phyloP scores from a whole-genome alignment of 2,113 vertebrate genomes.

The Ophthalmolycus amberensis region DNA sequence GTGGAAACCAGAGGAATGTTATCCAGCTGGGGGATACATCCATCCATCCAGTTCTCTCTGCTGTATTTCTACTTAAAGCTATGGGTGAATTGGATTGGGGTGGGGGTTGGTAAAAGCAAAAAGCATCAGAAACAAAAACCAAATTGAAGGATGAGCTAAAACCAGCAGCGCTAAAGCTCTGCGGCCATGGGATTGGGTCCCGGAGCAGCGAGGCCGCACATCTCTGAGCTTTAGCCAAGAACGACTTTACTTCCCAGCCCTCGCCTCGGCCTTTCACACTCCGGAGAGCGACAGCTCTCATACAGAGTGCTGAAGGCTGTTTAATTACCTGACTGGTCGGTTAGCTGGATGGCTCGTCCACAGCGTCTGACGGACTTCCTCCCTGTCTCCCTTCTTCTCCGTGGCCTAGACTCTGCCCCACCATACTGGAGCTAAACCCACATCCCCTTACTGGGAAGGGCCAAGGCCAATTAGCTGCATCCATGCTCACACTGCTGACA shows the following conservation, averaged over 20 bases:
- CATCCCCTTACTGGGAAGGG: constrained; percentile 67
- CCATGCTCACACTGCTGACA: constrained; percentile 60
- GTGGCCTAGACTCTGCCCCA: constrained; percentile 46
- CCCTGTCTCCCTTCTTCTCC: constrained; percentile 47
- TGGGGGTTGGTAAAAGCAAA: constrained; percentile 45
- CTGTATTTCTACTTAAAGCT: constrained; percentile 81
- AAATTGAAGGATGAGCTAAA: constrained; percentile 81
- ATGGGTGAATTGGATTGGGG: constrained; percentile 46
- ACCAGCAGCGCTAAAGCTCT: constrained; percentile 72
- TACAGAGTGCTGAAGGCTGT: constrained; percentile 48
- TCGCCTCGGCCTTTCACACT: constrained; percentile 52
- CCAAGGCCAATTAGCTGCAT: constrained; percentile 73
- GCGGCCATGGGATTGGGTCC: constrained; percentile 54
- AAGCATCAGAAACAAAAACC: constrained; percentile 65
- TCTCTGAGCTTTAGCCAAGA: constrained; percentile 59
- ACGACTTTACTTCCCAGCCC: constrained; percentile 49
- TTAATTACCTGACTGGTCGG: constrained; percentile 68
- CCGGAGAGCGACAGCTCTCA: constrained; percentile 41
- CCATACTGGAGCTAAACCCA: constrained; percentile 65
- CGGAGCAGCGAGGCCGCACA: constrained; percentile 54
- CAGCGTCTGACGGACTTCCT: constrained; percentile 66
- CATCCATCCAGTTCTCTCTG: constrained; percentile 71
- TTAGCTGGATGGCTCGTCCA: constrained; percentile 49
- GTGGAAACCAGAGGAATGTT: constrained; percentile 82
- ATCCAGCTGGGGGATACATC: constrained; percentile 81